A percentile compares a stretch with the other conserved stretches of the same genome.
phyloP scores from a whole-genome alignment of 2,113 vertebrate species.

The Asarcornis scutulata region DNA sequence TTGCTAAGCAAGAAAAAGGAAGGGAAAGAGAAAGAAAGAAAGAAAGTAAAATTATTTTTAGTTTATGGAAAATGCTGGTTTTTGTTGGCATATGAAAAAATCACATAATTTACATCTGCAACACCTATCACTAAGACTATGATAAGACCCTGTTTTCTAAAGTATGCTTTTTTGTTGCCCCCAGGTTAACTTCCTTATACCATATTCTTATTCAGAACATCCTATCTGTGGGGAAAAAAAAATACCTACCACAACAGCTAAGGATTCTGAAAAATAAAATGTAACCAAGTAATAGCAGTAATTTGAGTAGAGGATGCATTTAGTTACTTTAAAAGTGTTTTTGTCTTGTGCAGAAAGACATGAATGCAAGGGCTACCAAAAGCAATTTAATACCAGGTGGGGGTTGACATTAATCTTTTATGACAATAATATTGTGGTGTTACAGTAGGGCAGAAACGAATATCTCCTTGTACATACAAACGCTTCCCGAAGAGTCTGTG shows the following conservation, averaged over 20 bases:
- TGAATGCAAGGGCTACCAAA: conserved; percentile 6
- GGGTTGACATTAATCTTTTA: conserved; percentile 72
- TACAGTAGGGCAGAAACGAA: conserved; percentile 58
- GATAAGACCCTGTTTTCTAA: not conserved
- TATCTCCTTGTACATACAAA: conserved; percentile 5
- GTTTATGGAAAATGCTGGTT: not conserved
- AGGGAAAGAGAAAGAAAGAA: not conserved
- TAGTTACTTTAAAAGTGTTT: conserved; percentile 40
- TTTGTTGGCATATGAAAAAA: not conserved
- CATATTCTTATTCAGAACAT: not conserved
- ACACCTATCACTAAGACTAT: not conserved
- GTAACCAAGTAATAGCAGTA: not conserved
- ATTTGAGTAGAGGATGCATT: not conserved
- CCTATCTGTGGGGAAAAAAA: not conserved
- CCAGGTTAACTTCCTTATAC: not conserved
- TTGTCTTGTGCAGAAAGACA: conserved; percentile 34
- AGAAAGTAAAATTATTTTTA: not conserved
- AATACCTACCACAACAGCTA: not conserved
- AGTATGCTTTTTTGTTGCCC: not conserved
- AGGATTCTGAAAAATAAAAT: conserved; percentile 5
- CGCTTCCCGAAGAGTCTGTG: conserved; percentile 50
- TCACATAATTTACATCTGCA: not conserved
- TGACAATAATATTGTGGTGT: conserved; percentile 70
- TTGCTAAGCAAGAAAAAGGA: conserved; percentile 16
- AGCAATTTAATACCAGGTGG: conserved; percentile 66